Base-by-base conservation (phyloP, 2,888 invertebrate genomes). In the Drosophila neotestacea region DNA sequence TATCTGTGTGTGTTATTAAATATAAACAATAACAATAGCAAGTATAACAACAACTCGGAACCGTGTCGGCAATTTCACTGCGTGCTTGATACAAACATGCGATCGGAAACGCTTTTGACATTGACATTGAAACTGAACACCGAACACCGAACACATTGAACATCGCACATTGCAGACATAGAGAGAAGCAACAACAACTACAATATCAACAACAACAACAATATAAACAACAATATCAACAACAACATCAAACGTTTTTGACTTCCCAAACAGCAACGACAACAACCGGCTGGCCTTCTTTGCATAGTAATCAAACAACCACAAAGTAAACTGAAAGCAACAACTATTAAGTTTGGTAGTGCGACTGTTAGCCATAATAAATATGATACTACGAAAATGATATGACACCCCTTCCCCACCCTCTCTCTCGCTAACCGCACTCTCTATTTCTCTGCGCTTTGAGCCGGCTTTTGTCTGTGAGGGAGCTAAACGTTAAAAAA, bases 261-360 rank as follows among this genome's bases (percentile, higher is more conserved):
- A 48, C 73, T 66, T 41, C 28, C 48, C 72, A 64, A 48, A 27
- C 38, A 51, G 47, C 48, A 67, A 41, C 65, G 50, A 63, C 66
- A 55, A 70, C 73, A 87, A 87, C 87, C 73, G 81, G 81, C 78
- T 81, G 81, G 87, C 81, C 81, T 81, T 81, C 81, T 84, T 84
- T 62, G 70, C 59, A 77, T 52, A 64, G 63, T 44, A 58, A 52
- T 59, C 63, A 74, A 74, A 34, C 34, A 48, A 44, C 38, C 50
- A 63, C 55, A 42, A 59, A 69, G 48, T 51, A 6, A 48, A 10
- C 30, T 54, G 51, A 75, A 52, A 59, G 9, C 60, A 51, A 48
- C 55, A 4, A 47, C 30, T 36, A 38, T 32, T 9, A 56, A 58
- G 47, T 75, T 74, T 79, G 39, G 28, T 36, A 41, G 27, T 39